Percentiles rank a stretch among this genome's conserved stretches.
These are phyloP conservation scores for Ptychodera flava DNA, from an alignment of 35 echinoderm and acorn worm species.

Conservation along the genomic window DNA sequence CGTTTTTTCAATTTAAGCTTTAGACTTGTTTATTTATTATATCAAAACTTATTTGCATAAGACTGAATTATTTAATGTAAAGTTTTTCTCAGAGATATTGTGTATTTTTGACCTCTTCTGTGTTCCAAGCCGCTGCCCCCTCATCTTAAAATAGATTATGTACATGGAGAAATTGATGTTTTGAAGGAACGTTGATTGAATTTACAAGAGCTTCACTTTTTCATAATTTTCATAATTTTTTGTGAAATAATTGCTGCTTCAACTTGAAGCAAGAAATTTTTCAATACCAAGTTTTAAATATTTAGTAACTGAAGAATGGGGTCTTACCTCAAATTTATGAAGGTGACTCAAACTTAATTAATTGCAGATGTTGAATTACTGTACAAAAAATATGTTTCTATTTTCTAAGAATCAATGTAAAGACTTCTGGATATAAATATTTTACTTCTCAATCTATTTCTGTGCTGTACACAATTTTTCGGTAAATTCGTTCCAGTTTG, in stretches of 20 bases:
- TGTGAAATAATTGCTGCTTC: not conserved
- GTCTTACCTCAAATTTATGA: too few species aligned
- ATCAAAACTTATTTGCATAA: not conserved
- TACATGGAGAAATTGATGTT: not conserved
- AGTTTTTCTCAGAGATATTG: not conserved
- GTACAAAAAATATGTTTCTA: slow-evolving; percentile 2
- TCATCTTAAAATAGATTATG: not conserved
- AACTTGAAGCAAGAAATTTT: not conserved
- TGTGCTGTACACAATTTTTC: not conserved
- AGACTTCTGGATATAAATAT: not conserved
- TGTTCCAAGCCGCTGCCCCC: not conserved
- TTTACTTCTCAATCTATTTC: not conserved
- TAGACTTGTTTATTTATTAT: not conserved
- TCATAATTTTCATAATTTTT: slow-evolving; percentile 2
- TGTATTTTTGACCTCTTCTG: not conserved
- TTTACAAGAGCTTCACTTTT: slow-evolving; percentile 1
- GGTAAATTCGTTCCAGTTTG: not conserved
- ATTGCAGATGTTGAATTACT: not conserved
- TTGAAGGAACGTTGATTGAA: not conserved
- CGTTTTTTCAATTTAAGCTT: not conserved
- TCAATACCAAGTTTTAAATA: slow-evolving; percentile 2
- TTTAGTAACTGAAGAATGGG: too few species aligned
- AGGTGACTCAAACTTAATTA: too few species aligned
- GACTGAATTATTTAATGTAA: not conserved
- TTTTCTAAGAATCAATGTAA: not conserved